Conservation (phyloP, 2,797 vertebrate species). For the Hafferia zeledoni region DNA sequence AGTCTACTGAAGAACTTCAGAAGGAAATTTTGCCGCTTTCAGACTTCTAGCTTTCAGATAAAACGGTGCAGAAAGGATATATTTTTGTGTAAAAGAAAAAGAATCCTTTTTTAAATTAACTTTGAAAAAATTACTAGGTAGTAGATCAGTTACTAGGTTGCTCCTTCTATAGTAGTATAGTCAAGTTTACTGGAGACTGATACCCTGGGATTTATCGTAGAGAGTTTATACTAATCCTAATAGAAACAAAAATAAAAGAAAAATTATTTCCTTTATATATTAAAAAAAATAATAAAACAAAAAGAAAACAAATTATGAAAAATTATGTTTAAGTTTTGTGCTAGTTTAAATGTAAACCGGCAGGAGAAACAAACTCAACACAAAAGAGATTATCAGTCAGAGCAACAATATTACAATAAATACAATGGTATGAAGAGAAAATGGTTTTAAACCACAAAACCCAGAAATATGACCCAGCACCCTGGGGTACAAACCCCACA, state of each 20-base stretch:
- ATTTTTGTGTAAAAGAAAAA: not conserved
- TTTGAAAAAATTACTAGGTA: not conserved
- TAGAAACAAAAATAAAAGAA: not conserved
- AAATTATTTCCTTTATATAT: not conserved
- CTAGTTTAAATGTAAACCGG: too few species aligned
- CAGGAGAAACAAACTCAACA: too few species aligned
- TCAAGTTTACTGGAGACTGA: not conserved
- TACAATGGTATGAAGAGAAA: too few species aligned
- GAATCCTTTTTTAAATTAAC: rapidly evolving
- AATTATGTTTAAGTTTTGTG: not conserved
- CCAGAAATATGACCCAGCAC: too few species aligned
- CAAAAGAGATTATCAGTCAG: too few species aligned
- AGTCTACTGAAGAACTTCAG: not conserved
- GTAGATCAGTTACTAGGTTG: not conserved
- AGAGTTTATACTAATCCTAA: not conserved
- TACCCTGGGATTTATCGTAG: not conserved
- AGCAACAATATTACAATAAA: too few species aligned
- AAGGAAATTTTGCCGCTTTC: not conserved
- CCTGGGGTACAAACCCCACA: too few species aligned
- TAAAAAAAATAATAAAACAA: not conserved
- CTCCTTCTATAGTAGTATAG: not conserved
- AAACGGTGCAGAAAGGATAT: not conserved
- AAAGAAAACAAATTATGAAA: not conserved
- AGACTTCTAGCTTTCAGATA: not conserved
- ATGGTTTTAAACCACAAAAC: too few species aligned